phyloP scores from a whole-genome alignment of 1,140 invertebrate species.

The Penaeus chinensis region DNA sequence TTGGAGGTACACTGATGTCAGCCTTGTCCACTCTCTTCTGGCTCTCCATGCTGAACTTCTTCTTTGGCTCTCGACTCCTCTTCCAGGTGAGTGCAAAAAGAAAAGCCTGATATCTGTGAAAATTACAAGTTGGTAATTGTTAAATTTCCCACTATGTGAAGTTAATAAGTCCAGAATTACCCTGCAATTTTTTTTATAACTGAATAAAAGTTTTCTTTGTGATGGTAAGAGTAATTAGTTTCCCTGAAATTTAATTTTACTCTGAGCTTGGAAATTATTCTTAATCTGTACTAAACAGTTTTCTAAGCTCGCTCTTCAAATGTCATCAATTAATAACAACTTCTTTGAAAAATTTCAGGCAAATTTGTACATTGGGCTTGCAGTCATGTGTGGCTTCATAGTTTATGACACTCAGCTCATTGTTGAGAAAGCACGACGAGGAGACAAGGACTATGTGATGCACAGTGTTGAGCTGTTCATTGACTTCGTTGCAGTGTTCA shows the following conservation, averaged over 20 bases:
- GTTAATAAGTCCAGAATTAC: too few relatives aligned
- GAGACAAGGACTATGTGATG: conserved; percentile 91
- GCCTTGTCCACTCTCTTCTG: conserved; percentile 82
- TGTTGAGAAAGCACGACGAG: conserved; percentile 88
- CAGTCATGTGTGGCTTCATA: conserved; percentile 93
- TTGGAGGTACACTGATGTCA: conserved; percentile 80
- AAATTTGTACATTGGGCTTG: conserved; percentile 87
- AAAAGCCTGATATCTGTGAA: background rate
- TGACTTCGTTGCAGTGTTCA: conserved; percentile 92
- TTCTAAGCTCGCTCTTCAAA: too few relatives aligned
- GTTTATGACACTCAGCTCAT: conserved; percentile 97
- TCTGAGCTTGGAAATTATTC: too few relatives aligned
- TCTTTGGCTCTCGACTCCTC: conserved; percentile 85
- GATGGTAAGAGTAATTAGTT: too few relatives aligned
- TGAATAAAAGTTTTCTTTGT: too few relatives aligned
- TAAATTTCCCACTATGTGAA: too few relatives aligned
- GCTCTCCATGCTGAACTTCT: conserved; percentile 84
- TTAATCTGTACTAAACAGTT: too few relatives aligned
- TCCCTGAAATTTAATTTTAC: too few relatives aligned
- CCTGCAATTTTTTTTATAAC: too few relatives aligned
- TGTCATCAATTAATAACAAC: background rate
- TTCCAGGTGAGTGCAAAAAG: conserved; percentile 76
- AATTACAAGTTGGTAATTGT: background rate
- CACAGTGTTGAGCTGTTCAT: conserved; percentile 92
- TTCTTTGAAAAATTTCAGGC: conserved; percentile 70